Percentiles rank a stretch among this genome's conserved stretches.
phyloP scores from a whole-genome alignment of 2,888 invertebrate species.

The Lobophora halterata region DNA sequence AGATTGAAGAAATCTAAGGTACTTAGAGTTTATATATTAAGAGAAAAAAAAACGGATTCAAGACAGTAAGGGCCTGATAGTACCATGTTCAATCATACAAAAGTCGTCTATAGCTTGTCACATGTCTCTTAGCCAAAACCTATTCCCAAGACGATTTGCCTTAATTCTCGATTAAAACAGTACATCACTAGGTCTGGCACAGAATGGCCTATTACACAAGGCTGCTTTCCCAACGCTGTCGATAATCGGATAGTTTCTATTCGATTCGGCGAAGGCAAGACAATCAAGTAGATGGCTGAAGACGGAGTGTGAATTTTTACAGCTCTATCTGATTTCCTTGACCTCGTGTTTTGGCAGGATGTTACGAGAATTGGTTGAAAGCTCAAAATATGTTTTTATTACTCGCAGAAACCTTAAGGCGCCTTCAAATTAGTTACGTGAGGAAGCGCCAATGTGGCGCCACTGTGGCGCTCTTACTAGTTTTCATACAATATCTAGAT shows the following conservation, averaged over 20 bases:
- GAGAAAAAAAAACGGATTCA: no score
- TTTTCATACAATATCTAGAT: no score
- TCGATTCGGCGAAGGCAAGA: slow-evolving; percentile 29
- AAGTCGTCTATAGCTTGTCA: background rate
- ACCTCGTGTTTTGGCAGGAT: slow-evolving; percentile 28
- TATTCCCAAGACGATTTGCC: slow-evolving; percentile 31
- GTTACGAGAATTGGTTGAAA: slow-evolving; percentile 12
- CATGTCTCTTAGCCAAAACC: slow-evolving; percentile 6
- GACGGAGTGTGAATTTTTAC: slow-evolving; percentile 67
- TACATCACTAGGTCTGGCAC: slow-evolving; percentile 32
- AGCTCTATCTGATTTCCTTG: slow-evolving; percentile 39
- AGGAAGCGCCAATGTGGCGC: no score
- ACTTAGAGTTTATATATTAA: slow-evolving; percentile 8
- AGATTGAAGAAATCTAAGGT: no score
- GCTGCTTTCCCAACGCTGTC: slow-evolving; percentile 37
- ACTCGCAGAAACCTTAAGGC: slow-evolving; percentile 3
- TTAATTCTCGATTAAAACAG: slow-evolving; percentile 35
- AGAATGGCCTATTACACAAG: slow-evolving; percentile 38
- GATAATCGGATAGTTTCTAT: slow-evolving; percentile 35
- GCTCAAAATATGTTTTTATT: no score
- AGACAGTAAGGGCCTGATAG: no score
- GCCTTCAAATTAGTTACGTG: no score
- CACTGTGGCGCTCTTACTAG: no score
- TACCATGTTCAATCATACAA: no score
- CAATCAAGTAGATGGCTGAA: slow-evolving; percentile 48